Percentiles rank a stretch among this genome's conserved stretches.
These are phyloP conservation scores for Pseudolaguvia tuberculata DNA, from an alignment of 2,113 vertebrate species.

Conservation along the genomic window DNA sequence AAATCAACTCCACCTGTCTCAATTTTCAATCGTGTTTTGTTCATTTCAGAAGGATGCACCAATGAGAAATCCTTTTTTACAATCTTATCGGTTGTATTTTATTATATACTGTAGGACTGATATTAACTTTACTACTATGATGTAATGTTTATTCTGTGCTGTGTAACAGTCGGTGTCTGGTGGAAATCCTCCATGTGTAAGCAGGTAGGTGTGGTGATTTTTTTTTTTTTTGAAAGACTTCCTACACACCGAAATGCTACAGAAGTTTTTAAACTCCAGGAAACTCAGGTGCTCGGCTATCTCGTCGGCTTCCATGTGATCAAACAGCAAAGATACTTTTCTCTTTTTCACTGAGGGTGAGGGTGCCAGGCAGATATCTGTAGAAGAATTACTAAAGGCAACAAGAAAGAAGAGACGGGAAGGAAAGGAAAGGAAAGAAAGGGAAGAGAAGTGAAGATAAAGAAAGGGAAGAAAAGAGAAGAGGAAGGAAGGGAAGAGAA, in stretches of 20 bases:
- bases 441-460: no score
- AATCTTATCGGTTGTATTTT: not conserved
- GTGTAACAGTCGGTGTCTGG: conserved; percentile 10
- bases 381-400: conserved; percentile 57
- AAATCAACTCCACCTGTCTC: no score
- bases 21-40: not conserved
- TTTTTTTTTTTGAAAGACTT: not conserved
- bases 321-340: conserved; percentile 88
- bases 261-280: conserved; percentile 87
- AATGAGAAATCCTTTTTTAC: not conserved
- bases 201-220: conserved; percentile 5
- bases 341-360: conserved; percentile 82
- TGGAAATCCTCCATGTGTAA: conserved; percentile 10
- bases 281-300: conserved; percentile 85
- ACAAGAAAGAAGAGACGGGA: conserved; percentile 15
- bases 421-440: conserved; percentile 14
- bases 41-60: not conserved
- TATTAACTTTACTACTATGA: not conserved
- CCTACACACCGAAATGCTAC: conserved; percentile 75
- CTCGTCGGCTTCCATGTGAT: conserved; percentile 82
- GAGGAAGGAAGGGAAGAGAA: no score
- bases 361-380: conserved; percentile 64
- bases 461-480: no score
- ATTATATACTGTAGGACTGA: not conserved
- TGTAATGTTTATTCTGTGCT: conserved; percentile 5